A percentile compares a stretch with the other conserved stretches of the same genome.
Conservation (phyloP, 2,888 invertebrate genomes). For the Pharmacophagus antenor region DNA sequence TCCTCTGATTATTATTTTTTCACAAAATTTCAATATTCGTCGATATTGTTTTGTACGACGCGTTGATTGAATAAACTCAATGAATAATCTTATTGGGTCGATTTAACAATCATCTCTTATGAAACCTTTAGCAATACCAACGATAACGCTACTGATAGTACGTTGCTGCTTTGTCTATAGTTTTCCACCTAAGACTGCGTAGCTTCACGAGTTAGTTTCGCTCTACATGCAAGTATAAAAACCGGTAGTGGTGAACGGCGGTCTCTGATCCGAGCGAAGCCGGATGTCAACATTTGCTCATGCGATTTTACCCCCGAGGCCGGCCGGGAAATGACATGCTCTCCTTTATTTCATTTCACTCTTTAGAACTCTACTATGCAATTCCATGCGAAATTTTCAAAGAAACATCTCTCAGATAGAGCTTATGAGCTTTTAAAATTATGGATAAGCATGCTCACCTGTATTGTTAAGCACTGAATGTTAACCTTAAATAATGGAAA, state of each 20-base stretch:
- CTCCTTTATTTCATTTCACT: conserved; percentile 50
- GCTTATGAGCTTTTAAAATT: conserved; percentile 32
- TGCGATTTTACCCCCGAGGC: conserved; percentile 58
- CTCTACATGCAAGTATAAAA: conserved; percentile 26
- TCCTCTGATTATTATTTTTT: no score
- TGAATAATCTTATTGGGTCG: no score
- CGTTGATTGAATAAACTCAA: no score
- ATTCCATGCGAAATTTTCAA: conserved; percentile 57
- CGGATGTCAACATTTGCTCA: conserved; percentile 71
- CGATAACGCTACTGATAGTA: not conserved
- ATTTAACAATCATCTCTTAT: no score
- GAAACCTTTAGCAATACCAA: not conserved
- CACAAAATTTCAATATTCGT: no score
- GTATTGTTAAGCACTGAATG: conserved; percentile 21
- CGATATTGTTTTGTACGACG: no score
- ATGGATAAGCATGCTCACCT: conserved; percentile 26
- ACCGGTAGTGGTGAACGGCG: conserved; percentile 23
- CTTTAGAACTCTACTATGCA: conserved; percentile 50
- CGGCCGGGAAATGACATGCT: conserved; percentile 64
- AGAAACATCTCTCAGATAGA: conserved; percentile 30
- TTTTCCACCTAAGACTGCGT: conserved; percentile 14
- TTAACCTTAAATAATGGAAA: conserved; percentile 23
- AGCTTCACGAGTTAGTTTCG: conserved; percentile 9
- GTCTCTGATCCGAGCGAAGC: conserved; percentile 49
- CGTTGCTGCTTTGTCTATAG: conserved; percentile 1